Evolutionary conservation across 2,113 vertebrate genomes (phyloP).

Genomic region (Raphicerus campestris): DNA sequence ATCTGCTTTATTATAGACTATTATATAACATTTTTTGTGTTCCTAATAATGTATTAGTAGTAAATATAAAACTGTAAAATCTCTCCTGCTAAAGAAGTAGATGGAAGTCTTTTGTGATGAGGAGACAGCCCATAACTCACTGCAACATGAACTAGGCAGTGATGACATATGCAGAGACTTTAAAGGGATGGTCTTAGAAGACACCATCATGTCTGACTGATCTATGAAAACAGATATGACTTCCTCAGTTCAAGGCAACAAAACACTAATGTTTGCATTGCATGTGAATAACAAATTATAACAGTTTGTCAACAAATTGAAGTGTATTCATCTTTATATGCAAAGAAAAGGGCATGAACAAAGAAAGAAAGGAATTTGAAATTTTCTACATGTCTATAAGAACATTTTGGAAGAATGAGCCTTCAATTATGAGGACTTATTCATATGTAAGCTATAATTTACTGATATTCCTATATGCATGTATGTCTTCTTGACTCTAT

Average conservation of each 20-base stretch:
- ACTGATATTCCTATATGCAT: not conserved
- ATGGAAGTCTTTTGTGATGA: not conserved
- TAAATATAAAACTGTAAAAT: not conserved
- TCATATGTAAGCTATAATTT: not conserved
- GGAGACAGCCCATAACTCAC: not conserved
- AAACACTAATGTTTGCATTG: not conserved
- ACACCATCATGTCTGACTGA: not conserved
- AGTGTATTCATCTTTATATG: not conserved
- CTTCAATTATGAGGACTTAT: not conserved
- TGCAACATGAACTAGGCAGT: not conserved
- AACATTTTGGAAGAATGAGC: not conserved
- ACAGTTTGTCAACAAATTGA: not conserved
- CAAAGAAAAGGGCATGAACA: not conserved
- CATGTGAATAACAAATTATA: not conserved
- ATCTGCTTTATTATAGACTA: not conserved
- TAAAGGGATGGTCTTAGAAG: not conserved
- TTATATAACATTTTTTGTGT: not conserved
- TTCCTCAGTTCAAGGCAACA: not conserved
- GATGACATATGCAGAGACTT: not conserved
- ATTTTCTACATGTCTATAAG: not conserved
- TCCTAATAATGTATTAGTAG: not conserved
- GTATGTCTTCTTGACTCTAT: not conserved
- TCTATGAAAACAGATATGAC: not conserved
- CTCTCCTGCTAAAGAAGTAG: not conserved
- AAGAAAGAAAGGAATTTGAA: not conserved